phyloP scores from a whole-genome alignment of 2,113 vertebrate genomes.

The Galeopterus variegatus region DNA sequence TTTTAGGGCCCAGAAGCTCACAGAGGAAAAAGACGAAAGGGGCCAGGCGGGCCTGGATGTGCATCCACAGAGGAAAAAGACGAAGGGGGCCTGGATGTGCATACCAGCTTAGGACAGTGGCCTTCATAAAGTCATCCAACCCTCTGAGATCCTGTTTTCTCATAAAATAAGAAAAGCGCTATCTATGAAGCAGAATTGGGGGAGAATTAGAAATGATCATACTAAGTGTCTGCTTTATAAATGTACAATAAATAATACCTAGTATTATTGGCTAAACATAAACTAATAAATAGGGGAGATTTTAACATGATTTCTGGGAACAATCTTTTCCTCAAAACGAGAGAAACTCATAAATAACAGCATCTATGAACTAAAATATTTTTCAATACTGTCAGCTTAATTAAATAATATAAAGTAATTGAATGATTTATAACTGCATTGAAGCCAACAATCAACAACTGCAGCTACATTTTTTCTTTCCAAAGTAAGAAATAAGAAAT shows the following conservation, averaged over 20 bases:
- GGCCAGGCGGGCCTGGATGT: not conserved
- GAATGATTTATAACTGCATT: not conserved
- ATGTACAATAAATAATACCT: not conserved
- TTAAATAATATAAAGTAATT: not conserved
- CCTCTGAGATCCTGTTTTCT: not conserved
- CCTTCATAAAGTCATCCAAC: not conserved
- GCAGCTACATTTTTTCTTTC: not conserved
- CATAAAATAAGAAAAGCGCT: not conserved
- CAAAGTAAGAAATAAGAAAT: not conserved
- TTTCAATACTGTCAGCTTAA: slow-evolving; percentile 21
- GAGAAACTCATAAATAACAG: not conserved
- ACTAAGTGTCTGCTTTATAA: not conserved
- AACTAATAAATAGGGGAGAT: not conserved
- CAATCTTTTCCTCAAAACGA: not conserved
- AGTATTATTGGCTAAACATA: not conserved
- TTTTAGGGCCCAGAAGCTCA: not conserved
- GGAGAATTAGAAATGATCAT: not conserved
- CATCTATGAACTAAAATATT: not conserved
- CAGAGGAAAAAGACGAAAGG: not conserved
- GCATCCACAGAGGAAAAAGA: not conserved
- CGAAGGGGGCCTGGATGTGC: not conserved
- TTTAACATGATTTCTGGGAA: not conserved
- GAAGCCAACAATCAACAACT: not conserved
- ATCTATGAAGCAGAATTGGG: not conserved
- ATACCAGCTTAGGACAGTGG: not conserved